Base-by-base conservation (phyloP, 2,113 vertebrate genomes). In the Fulica atra region DNA sequence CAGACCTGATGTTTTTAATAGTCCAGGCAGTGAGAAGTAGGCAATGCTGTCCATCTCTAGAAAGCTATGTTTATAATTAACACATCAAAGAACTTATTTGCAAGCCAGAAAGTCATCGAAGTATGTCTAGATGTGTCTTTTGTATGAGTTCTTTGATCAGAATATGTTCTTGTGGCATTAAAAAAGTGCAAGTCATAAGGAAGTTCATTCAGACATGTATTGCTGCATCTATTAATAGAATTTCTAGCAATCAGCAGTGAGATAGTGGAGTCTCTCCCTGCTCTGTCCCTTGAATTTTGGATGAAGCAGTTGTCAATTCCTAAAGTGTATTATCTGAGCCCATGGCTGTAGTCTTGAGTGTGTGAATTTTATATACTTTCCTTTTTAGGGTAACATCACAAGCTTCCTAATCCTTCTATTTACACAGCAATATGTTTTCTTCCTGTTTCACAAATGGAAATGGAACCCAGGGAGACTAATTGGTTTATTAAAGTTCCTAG, bases 301-400 rank as follows among this genome's bases (percentile, higher is more conserved):
- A 77, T 71, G 26, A 82, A 71, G 35, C 20, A 35, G 20, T 90
- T 90, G 17, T 48, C 6, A 2, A 16, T 46, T 63, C 42, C 53
- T 86, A 33, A 78, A 71, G 61, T 40, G 48, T 72, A n/a, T 69
- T 89, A 86, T 86, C 64, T 59, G 35, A 86, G 26, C 65, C 77
- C 26, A 18, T 0, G 3, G 36, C 44, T 36, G 38, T 77, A 24
- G 44, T 59, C 71, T 46, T 60, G 44, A 18, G 24, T 65, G n/a
- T 40, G 19, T 66, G 53, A 54, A 72, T 73, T 84, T 61, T 68
- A 21, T 23, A 31, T 46, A 25, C 6, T 10, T 40, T 33, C 9
- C 17, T 65, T 74, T 70, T 70, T 23, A 48, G 51, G 36, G 19
- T 54, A 66, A 23, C 53, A 64, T 18, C n/a, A 46, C 33, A 13